A percentile compares a stretch with the other conserved stretches of the same genome.
phyloP scores from a whole-genome alignment of 2,113 vertebrate genomes.

The Chitala chitala region DNA sequence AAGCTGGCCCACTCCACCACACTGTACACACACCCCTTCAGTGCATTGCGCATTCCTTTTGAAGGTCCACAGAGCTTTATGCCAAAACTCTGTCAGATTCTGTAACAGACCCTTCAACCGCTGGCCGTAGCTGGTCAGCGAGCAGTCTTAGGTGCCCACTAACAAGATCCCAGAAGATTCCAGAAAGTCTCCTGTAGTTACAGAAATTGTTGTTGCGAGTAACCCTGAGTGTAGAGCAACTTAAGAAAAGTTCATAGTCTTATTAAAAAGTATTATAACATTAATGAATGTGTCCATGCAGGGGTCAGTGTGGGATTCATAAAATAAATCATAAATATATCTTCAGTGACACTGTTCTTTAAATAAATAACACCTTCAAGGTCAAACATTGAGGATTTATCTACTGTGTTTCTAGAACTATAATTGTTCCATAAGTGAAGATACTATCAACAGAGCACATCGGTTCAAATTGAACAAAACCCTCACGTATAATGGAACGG shows the following conservation, averaged over 20 bases:
- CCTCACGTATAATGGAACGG: not conserved
- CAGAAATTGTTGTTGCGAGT: not conserved
- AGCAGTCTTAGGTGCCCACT: slow-evolving; percentile 5
- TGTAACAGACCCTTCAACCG: not conserved
- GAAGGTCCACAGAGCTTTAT: not conserved
- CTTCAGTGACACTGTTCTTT: not conserved
- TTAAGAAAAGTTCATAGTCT: not conserved
- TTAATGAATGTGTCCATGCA: not conserved
- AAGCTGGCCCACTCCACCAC: not conserved
- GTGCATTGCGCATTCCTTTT: not conserved
- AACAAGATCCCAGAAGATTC: not conserved
- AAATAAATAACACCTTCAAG: not conserved
- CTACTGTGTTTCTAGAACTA: not conserved
- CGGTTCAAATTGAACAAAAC: not conserved
- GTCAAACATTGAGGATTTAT: not conserved
- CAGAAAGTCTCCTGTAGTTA: not conserved
- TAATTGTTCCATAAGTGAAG: not conserved
- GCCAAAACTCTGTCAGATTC: not conserved
- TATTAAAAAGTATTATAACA: not conserved
- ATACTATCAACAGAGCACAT: not conserved
- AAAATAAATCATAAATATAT: too few relatives aligned
- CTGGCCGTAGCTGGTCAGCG: not conserved
- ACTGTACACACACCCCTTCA: not conserved
- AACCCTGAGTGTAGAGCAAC: slow-evolving; percentile 1
- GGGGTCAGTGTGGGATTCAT: slow-evolving; percentile 1